Conservation (phyloP, 1,140 invertebrate genomes). For the Babylonia areolata region DNA sequence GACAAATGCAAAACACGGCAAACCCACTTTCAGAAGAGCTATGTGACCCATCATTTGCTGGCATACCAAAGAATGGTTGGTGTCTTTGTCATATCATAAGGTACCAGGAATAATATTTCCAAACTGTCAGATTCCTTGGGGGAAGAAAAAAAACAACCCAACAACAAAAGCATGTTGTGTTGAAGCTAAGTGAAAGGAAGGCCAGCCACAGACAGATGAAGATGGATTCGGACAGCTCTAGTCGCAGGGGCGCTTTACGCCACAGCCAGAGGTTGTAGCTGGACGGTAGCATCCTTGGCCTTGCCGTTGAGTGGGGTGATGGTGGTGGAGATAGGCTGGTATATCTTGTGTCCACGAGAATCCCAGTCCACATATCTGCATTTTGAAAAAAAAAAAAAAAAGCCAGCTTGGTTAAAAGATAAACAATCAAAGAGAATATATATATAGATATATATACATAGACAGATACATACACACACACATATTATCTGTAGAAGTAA, state of each 20-base stretch:
- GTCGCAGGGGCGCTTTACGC: not conserved
- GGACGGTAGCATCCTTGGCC: not conserved
- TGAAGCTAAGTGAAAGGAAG: not conserved
- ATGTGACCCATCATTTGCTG: too few species aligned
- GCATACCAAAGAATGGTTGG: too few species aligned
- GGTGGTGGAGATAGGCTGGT: slow-evolving; percentile 54
- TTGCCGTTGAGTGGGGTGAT: slow-evolving; percentile 20
- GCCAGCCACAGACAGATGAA: not conserved
- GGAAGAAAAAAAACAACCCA: not conserved
- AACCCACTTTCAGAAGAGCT: too few species aligned
- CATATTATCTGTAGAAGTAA: too few species aligned
- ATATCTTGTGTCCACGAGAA: slow-evolving; percentile 67
- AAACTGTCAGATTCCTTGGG: not conserved
- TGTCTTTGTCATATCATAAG: not conserved
- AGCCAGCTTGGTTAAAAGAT: too few species aligned
- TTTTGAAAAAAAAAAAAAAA: too few species aligned
- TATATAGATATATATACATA: too few species aligned
- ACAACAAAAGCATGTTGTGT: not conserved
- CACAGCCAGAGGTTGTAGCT: slow-evolving; percentile 13
- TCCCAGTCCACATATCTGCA: slow-evolving; percentile 54
- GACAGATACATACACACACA: too few species aligned
- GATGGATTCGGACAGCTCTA: not conserved
- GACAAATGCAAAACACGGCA: too few species aligned
- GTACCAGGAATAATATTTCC: not conserved
- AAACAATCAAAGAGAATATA: too few species aligned